Conservation (phyloP, 2,888 invertebrate genomes). For the Pinctada fucata region DNA sequence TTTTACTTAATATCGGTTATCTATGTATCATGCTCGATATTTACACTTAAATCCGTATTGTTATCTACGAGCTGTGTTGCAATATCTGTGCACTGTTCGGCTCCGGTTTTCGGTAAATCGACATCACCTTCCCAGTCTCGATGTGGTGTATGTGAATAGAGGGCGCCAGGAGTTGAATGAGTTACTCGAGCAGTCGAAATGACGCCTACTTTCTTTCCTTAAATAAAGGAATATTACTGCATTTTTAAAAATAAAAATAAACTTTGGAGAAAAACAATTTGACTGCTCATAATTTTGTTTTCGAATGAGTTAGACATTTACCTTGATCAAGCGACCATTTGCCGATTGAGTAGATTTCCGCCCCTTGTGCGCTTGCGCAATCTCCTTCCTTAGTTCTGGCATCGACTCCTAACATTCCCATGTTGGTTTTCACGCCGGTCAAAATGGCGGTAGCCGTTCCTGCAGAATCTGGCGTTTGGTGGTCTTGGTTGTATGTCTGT, state of each 20-base stretch:
- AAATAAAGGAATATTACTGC: too few species aligned
- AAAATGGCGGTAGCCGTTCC: constrained; percentile 91
- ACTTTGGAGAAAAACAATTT: too few species aligned
- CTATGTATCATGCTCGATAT: neutral
- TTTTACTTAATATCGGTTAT: neutral
- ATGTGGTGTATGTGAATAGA: constrained; percentile 62
- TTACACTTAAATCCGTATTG: constrained; percentile 45
- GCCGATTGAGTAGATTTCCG: constrained; percentile 57
- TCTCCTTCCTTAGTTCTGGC: constrained; percentile 82
- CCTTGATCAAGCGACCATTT: constrained; percentile 40
- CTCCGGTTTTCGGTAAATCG: constrained; percentile 9
- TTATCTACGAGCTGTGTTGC: constrained; percentile 46
- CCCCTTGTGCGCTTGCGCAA: constrained; percentile 77
- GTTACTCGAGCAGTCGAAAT: constrained; percentile 70
- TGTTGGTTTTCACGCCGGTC: constrained; percentile 89
- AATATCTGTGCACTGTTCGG: constrained; percentile 42
- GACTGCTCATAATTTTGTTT: too few species aligned
- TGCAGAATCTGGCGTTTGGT: constrained; percentile 92
- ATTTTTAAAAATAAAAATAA: too few species aligned
- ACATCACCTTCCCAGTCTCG: constrained; percentile 62
- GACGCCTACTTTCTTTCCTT: constrained; percentile 67
- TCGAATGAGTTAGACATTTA: too few species aligned
- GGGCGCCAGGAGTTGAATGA: constrained; percentile 70
- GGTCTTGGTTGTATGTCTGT: constrained; percentile 90
- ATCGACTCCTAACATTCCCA: constrained; percentile 86